Base-by-base conservation (phyloP, 2,797 vertebrate genomes). In the Parotocinclus haroldoi region DNA sequence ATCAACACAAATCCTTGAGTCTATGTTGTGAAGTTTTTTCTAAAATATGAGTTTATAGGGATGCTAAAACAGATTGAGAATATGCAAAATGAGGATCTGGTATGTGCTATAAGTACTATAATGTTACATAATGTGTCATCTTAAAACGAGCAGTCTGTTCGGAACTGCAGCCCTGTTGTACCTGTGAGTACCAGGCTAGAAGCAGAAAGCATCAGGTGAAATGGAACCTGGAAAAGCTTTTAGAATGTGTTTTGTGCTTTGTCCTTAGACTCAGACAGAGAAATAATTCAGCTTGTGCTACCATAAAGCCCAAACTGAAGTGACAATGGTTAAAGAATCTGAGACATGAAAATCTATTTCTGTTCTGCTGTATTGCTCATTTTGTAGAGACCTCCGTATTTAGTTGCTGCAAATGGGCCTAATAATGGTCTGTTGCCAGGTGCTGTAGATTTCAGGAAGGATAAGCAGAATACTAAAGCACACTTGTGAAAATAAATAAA, bases 211-310 rank as follows among this genome's bases (percentile, higher is more conserved):
- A 48, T 68, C 44, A 62, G 61, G 68, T 62, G 58, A 69, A 62
- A 68, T 63, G 55, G 52, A 71, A 62, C 19, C 36, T 37, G 19
- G 42, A 59, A 61, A 60, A 50, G 48, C 46, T 72, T 71, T 68
- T 66, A 74, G 53, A 72, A 72, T 55, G 16, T 62, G 42, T 63
- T 69, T 56, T 69, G 53, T 69, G 55, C 17, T 19, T 57, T n/a
- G n/a, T n/a, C n/a, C n/a, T n/a, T n/a, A n/a, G 52, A 53, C 61
- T 19, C 19, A 74, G 7, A 17, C 37, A 48, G 27, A 63, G 54
- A 68, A 71, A 69, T 75, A 52, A 66, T 73, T 75, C 18, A 69
- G 36, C 16, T 53, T 37, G 36, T 66, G 44, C 52, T 62, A 12
- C 10, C 5, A 16, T 64, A 59, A 63, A 66, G 37, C 14, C 9